These are phyloP conservation scores for Grallaria varia DNA, from an alignment of 2,113 vertebrate species.

Conservation along the genomic window DNA sequence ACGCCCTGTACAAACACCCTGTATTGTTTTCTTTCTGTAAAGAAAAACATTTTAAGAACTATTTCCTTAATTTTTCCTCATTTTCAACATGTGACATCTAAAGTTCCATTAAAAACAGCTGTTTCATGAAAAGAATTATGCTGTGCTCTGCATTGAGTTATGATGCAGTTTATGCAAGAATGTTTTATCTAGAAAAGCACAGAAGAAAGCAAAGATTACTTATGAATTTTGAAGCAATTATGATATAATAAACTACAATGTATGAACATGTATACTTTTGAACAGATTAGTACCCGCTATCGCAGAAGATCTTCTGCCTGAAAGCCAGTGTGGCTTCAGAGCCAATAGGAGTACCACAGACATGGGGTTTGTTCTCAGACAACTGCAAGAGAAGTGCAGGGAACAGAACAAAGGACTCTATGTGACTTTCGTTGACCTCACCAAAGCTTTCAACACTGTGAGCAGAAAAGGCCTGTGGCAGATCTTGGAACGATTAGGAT, in stretches of 20 bases:
- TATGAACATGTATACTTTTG: neutral
- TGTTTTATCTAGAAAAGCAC: neutral
- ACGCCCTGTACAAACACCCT: neutral
- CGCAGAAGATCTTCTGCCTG: too few species aligned
- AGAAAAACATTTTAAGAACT: neutral
- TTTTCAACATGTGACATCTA: neutral
- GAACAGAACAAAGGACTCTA: too few species aligned
- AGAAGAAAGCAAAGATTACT: conserved; percentile 15
- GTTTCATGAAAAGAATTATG: neutral
- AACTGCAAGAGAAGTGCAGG: too few species aligned
- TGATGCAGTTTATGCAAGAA: neutral
- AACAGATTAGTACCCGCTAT: too few species aligned
- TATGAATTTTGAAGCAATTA: conserved; percentile 20
- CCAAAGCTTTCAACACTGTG: too few species aligned
- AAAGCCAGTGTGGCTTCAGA: too few species aligned
- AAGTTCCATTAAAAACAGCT: neutral
- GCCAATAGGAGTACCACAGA: too few species aligned
- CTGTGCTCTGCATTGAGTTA: neutral
- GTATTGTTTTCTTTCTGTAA: neutral
- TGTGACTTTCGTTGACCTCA: too few species aligned
- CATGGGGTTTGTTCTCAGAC: too few species aligned
- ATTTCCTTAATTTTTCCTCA: neutral
- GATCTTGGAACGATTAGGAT: too few species aligned
- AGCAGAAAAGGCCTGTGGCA: too few species aligned
- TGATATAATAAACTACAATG: neutral